Base-by-base conservation (phyloP, 2,113 vertebrate species). In the Amblyopsis rosae region DNA sequence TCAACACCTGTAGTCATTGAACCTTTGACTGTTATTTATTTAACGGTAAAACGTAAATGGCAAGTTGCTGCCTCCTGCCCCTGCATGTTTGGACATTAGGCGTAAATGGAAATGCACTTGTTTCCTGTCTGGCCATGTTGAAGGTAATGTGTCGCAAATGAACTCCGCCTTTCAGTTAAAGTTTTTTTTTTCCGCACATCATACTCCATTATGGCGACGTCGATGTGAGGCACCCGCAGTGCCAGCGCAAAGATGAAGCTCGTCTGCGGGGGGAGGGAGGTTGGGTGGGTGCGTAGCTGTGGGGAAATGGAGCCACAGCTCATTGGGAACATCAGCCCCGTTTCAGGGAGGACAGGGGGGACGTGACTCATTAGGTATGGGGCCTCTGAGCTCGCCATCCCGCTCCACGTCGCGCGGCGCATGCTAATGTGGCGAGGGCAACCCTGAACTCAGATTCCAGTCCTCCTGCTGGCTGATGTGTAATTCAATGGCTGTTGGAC, bases 111-210 rank as follows among this genome's bases (percentile, higher is more conserved):
- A 91, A 68, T 77, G 26, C 82, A 82, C 88, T 83, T 65, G 79
- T 87, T 86, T 88, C 80, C 80, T 83, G 90, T 91, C 86, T 76
- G 72, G 74, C 74, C n/a, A 58, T 68, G 76, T 85, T 79, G 82
- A 84, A 89, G 88, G 89, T 78, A 89, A 88, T 83, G 90, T 83
- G 69, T 72, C 82, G 86, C 86, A 87, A 88, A 91, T 89, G 87
- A 91, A 88, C 83, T 26, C 87, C 83, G 87, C 81, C 83, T 90
- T 82, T 67, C 88, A 67, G 82, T 90, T 87, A 90, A 92, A 89
- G 81, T 83, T 86, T 83, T 90, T 89, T 87, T 88, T 26, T 26
- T 2, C 26, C 2, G 26, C 81, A 87, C 86, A 90, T 90, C 87
- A 90, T 85, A 88, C 86, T 90, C 86, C 89, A 91, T 92, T 90